These are phyloP conservation scores for Euwallacea similis DNA, from an alignment of 1,140 invertebrate genomes.

Conservation along the genomic window DNA sequence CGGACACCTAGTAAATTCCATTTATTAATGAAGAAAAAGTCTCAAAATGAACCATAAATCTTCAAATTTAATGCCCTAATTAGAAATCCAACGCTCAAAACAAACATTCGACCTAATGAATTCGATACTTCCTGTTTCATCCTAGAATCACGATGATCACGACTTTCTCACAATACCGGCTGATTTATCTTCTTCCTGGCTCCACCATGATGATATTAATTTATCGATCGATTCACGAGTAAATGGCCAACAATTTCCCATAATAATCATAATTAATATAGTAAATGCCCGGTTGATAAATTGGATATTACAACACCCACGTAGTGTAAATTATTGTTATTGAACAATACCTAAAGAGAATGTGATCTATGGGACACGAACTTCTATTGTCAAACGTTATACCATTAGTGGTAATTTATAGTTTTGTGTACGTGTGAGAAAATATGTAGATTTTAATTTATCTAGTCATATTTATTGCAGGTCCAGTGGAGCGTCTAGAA, in stretches of 20 bases:
- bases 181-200: background rate
- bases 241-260: background rate
- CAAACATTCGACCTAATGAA: too few species aligned
- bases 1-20: too few species aligned
- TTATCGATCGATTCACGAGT: background rate
- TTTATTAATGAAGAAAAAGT: too few species aligned
- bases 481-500: slow-evolving; percentile 45
- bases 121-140: background rate
- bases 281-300: background rate
- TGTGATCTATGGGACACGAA: background rate
- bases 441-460: too few species aligned
- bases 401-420: too few species aligned
- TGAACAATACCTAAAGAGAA: slow-evolving; percentile 4
- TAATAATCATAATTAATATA: background rate
- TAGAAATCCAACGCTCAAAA: too few species aligned
- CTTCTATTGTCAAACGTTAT: background rate
- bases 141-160: background rate
- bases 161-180: background rate
- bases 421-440: too few species aligned
- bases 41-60: too few species aligned
- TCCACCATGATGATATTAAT: background rate
- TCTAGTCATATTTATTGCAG: slow-evolving; percentile 36
- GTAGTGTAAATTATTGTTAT: slow-evolving; percentile 1
- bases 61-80: too few species aligned
- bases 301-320: slow-evolving; percentile 3